Evolutionary conservation across 2,888 invertebrate genomes (phyloP).

Genomic region (Drosophila peninsularis): DNA sequence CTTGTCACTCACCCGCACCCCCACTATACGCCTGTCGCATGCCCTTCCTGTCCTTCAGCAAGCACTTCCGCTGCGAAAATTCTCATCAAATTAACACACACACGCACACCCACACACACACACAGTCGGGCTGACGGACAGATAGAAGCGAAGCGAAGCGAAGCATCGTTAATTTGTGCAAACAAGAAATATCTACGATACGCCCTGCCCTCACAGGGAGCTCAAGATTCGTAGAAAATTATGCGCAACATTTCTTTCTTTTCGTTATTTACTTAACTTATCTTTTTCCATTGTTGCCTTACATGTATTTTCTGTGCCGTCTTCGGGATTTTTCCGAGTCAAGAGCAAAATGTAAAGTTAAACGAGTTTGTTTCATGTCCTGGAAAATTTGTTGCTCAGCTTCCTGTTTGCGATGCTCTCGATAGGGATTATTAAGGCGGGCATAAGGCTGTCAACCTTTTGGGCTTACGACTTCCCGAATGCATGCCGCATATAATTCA

Average conservation of each 20-base stretch:
- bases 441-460: background rate
- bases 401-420: conserved; percentile 10
- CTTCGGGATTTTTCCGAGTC: conserved; percentile 32
- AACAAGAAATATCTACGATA: conserved; percentile 56
- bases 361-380: conserved; percentile 31
- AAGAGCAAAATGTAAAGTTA: conserved; percentile 60
- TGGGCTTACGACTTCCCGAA: background rate
- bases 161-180: conserved; percentile 77
- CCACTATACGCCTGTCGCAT: conserved; percentile 25
- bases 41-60: conserved; percentile 42
- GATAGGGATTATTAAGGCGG: background rate
- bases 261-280: conserved; percentile 1
- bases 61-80: conserved; percentile 75
- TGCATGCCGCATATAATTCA: background rate
- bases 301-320: background rate
- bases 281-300: background rate
- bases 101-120: conserved; percentile 23
- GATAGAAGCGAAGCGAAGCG: conserved; percentile 38
- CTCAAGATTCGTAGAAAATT: conserved; percentile 53
- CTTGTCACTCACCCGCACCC: background rate
- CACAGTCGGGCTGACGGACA: conserved; percentile 25
- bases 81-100: conserved; percentile 71
- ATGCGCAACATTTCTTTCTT: conserved; percentile 46
- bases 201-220: conserved; percentile 23
- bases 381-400: conserved; percentile 16